A percentile compares a stretch with the other conserved stretches of the same genome.
Conservation (phyloP, 1,140 invertebrate species). For the Heliconius eleuchia region DNA sequence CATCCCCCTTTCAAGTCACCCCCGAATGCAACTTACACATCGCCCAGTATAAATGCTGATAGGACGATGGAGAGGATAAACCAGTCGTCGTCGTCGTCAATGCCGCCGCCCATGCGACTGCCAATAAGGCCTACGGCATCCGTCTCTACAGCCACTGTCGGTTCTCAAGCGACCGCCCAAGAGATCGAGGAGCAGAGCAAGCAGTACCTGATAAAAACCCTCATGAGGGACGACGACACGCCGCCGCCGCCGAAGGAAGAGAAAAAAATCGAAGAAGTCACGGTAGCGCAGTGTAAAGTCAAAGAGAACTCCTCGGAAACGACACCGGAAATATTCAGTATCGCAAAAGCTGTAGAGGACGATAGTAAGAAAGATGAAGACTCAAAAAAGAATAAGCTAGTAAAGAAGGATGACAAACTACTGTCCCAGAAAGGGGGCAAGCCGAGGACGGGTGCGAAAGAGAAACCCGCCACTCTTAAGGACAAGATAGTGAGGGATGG, state of each 20-base stretch:
- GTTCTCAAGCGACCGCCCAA: slow-evolving; percentile 66
- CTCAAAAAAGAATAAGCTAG: slow-evolving; percentile 71
- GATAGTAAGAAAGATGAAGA: slow-evolving; percentile 61
- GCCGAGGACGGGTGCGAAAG: slow-evolving; percentile 62
- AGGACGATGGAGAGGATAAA: slow-evolving; percentile 35
- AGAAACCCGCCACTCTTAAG: slow-evolving; percentile 68
- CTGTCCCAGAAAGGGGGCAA: slow-evolving; percentile 66
- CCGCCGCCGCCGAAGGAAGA: slow-evolving; percentile 65
- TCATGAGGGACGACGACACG: slow-evolving; percentile 73
- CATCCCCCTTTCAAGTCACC: slow-evolving; percentile 62
- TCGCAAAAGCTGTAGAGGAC: slow-evolving; percentile 62
- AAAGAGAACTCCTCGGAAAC: slow-evolving; percentile 54
- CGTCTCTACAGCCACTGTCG: slow-evolving; percentile 67
- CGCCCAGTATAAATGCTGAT: slow-evolving; percentile 43
- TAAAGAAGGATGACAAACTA: slow-evolving; percentile 70
- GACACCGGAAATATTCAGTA: slow-evolving; percentile 63
- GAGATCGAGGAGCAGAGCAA: slow-evolving; percentile 77
- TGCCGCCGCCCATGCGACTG: slow-evolving; percentile 66
- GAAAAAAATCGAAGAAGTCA: slow-evolving; percentile 69
- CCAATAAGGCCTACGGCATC: slow-evolving; percentile 57
- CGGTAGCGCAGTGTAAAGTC: slow-evolving; percentile 67
- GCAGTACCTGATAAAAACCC: slow-evolving; percentile 75
- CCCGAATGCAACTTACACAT: slow-evolving; percentile 49
- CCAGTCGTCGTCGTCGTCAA: slow-evolving; percentile 46
- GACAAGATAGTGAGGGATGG: slow-evolving; percentile 70